These are phyloP conservation scores for Torymus tubicola DNA, from an alignment of 2,888 invertebrate species.

Conservation along the genomic window DNA sequence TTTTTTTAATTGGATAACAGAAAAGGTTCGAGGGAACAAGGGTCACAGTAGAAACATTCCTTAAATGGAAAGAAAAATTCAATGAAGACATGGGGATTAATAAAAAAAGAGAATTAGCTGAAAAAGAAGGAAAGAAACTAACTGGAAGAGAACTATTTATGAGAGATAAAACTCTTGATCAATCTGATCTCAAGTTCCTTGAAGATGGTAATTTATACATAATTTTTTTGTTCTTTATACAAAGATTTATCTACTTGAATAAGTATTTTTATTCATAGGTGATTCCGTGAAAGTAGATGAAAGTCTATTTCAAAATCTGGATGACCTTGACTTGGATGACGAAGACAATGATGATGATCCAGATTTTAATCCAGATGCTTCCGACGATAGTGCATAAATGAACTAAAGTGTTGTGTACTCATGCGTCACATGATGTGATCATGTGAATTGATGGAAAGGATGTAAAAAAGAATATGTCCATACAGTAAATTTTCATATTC, in stretches of 20 bases:
- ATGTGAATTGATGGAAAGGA: conserved; percentile 26
- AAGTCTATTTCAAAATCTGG: conserved; percentile 92
- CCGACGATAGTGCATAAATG: conserved; percentile 70
- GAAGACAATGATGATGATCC: conserved; percentile 79
- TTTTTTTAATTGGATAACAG: conserved; percentile 72
- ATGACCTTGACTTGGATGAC: conserved; percentile 86
- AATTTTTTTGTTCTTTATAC: conserved; percentile 35
- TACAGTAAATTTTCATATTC: conserved; percentile 19
- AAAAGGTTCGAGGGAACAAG: conserved; percentile 97
- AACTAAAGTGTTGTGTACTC: conserved; percentile 39
- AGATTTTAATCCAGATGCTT: conserved; percentile 80
- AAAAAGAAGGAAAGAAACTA: conserved; percentile 87
- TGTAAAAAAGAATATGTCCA: conserved; percentile 25
- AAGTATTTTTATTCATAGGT: conserved; percentile 74
- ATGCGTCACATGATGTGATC: conserved; percentile 14
- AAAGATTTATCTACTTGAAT: not conserved
- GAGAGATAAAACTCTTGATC: conserved; percentile 93
- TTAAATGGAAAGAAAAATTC: conserved; percentile 95
- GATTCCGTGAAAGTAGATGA: conserved; percentile 95
- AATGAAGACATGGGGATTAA: conserved; percentile 91
- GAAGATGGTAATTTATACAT: conserved; percentile 83
- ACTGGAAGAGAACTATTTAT: conserved; percentile 97
- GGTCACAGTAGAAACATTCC: conserved; percentile 96
- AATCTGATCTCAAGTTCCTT: conserved; percentile 97
- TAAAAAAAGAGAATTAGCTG: conserved; percentile 84